Conservation (phyloP, 2,888 invertebrate genomes). For the Carpatolechia fugitivella region DNA sequence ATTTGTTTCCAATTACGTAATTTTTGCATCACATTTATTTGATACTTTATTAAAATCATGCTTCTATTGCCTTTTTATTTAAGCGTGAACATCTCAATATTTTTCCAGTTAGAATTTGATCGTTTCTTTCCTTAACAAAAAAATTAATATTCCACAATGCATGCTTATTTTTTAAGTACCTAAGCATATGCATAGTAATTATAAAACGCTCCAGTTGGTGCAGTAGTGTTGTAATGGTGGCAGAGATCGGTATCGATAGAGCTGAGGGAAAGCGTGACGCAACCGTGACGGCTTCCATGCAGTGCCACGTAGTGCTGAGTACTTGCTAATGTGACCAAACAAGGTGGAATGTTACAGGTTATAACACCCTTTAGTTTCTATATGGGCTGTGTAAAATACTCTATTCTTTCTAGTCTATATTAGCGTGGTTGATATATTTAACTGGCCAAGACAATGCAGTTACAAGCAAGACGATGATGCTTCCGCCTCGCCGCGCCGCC, state of each 20-base stretch:
- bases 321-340: not conserved
- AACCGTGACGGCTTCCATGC: slow-evolving; percentile 27
- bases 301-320: slow-evolving; percentile 14
- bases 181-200: slow-evolving; percentile 3
- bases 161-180: not conserved
- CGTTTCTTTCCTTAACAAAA: not conserved
- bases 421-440: not conserved
- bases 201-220: slow-evolving; percentile 4
- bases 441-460: not conserved
- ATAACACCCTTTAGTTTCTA: not conserved
- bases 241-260: slow-evolving; percentile 12
- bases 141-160: not conserved
- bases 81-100: too few relatives aligned
- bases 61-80: too few relatives aligned
- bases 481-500: too few relatives aligned
- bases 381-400: too few relatives aligned
- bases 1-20: too few relatives aligned
- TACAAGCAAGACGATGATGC: too few relatives aligned
- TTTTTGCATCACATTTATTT: too few relatives aligned
- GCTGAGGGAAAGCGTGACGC: slow-evolving; percentile 27
- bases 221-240: not conserved
- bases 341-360: not conserved
- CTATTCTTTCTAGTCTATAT: too few relatives aligned
- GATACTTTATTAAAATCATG: not conserved
- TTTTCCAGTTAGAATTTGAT: not conserved